Base-by-base conservation (phyloP, 2,888 invertebrate species). In the Panzeria rudis region DNA sequence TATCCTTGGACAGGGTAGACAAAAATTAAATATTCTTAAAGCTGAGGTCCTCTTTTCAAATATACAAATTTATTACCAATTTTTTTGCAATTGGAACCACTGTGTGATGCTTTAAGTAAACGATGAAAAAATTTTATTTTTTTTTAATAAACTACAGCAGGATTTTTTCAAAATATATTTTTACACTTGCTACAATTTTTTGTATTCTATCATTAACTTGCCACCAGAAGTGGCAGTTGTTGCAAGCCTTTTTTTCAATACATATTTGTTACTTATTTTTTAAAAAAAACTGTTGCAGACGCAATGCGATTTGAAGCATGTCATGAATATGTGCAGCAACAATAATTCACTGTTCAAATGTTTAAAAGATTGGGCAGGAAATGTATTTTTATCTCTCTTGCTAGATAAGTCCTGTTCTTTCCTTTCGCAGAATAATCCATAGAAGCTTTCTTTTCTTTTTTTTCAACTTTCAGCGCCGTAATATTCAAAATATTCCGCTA, bases 221-320 rank as follows among this genome's bases (percentile, higher is more conserved):
- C 32, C 44, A 32, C 32, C 29, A 54, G 25, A 38, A 68, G 68
- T 38, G 41, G 78, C 73, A 79, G 61, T 79, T 79, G 78, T 56
- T 83, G 59, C 29, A 50, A 38, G 35, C 25, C 62, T 32, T 41
- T 38, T 15, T 64, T 56, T 56, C 20, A 15, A 44, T 66, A 50
- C 52, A 50, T 66, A 17, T 61, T 17, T 47, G 35, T 3, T 25
- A 8, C 9, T 5, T 35, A 35, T 35, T 35, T 35, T 35, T 35
- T 4, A 7, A 7, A n/a, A 17, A 62, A 73, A 71, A 59, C 11
- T 54, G 35, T 52, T 50, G 25, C 47, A 76, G 80, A 76, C 80
- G 84, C 84, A 80, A 47, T 76, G 72, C 80, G 61, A 84, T 80
- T 84, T 80, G 64, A 71, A 66, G 52, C 76, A 76, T 75, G 79